Percentiles rank a stretch among this genome's conserved stretches.
These are phyloP conservation scores for Diachrysia chrysitis DNA, from an alignment of 2,888 invertebrate species.

Conservation along the genomic window DNA sequence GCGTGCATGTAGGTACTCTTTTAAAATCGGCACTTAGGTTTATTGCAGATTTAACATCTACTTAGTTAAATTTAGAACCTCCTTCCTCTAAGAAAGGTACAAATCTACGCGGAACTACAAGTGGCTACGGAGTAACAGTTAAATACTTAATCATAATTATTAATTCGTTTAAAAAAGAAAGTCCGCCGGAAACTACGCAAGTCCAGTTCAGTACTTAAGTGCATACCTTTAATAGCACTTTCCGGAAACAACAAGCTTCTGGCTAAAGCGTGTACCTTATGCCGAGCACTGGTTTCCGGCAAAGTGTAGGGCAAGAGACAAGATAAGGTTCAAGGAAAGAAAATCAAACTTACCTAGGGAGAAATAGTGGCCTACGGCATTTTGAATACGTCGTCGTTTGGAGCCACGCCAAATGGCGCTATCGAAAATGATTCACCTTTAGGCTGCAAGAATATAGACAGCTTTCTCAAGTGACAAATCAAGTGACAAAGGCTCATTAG, in stretches of 20 bases:
- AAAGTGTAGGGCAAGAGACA: not conserved
- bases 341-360: too few species aligned
- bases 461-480: too few species aligned
- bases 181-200: constrained; percentile 1
- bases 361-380: too few species aligned
- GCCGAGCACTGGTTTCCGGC: not conserved
- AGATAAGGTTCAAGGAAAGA: not conserved
- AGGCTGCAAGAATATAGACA: too few species aligned
- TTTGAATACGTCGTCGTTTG: too few species aligned
- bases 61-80: not conserved
- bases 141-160: not conserved
- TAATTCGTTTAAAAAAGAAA: not conserved
- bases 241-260: not conserved
- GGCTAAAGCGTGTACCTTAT: not conserved
- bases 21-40: too few species aligned
- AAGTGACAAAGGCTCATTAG: too few species aligned
- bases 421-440: too few species aligned
- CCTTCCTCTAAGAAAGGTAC: not conserved
- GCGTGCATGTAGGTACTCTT: too few species aligned
- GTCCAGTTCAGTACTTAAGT: not conserved
- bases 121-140: not conserved
- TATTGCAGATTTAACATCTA: not conserved
- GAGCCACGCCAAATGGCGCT: too few species aligned
- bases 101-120: not conserved
- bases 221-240: not conserved